Percentiles rank a stretch among this genome's conserved stretches.
Conservation (phyloP, 2,888 invertebrate genomes). For the Synergus japonicus region DNA sequence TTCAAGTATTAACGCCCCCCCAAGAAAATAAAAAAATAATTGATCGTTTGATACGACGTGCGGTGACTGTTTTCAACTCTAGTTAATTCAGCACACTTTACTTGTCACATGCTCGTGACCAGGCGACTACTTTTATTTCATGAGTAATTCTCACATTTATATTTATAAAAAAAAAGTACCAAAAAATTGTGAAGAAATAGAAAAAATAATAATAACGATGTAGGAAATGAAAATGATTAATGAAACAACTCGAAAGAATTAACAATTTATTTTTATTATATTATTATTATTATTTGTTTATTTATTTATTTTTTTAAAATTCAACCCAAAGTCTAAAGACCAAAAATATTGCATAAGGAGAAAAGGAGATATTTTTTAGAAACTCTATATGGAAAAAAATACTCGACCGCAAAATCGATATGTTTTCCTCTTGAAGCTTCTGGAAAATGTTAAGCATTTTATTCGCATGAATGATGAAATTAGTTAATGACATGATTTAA, state of each 20-base stretch:
- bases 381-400: too few species aligned
- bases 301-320: too few species aligned
- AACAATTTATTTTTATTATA: too few species aligned
- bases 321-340: too few species aligned
- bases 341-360: too few species aligned
- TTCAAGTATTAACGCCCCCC: not conserved
- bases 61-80: not conserved
- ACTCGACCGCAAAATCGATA: not conserved
- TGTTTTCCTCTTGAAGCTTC: not conserved
- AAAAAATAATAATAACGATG: too few species aligned
- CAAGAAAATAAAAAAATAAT: not conserved
- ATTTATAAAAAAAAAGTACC: too few species aligned
- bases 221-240: too few species aligned
- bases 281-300: too few species aligned
- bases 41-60: not conserved
- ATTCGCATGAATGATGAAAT: not conserved
- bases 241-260: too few species aligned
- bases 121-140: not conserved
- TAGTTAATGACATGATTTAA: not conserved
- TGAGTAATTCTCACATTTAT: not conserved
- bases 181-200: too few species aligned
- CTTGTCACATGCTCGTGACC: not conserved
- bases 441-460: not conserved
- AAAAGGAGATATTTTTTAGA: too few species aligned
- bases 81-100: not conserved